phyloP scores from a whole-genome alignment of 2,113 vertebrate genomes.

The Gymnogyps californianus region DNA sequence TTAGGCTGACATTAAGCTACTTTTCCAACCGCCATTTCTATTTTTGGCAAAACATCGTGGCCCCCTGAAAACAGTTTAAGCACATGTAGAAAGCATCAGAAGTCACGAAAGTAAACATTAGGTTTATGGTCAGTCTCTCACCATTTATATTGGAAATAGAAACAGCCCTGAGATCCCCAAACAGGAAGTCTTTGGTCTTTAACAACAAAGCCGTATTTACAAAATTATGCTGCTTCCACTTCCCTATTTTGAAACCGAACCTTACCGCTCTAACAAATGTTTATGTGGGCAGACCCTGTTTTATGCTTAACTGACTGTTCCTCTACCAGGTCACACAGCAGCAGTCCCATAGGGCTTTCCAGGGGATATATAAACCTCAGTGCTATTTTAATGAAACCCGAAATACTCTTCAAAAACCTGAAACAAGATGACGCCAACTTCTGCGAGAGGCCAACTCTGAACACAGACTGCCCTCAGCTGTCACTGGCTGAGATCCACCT shows the following conservation, averaged over 20 bases:
- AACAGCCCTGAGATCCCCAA: not conserved
- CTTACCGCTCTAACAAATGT: not conserved
- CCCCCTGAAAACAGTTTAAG: not conserved
- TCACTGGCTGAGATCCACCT: not conserved
- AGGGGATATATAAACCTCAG: fast-evolving
- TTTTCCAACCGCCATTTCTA: not conserved
- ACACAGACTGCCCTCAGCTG: not conserved
- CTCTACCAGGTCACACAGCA: not conserved
- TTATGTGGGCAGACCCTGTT: not conserved
- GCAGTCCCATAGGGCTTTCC: not conserved
- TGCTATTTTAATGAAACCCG: not conserved
- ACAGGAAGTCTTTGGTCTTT: slow-evolving; percentile 36
- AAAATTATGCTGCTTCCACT: not conserved
- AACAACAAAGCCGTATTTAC: not conserved
- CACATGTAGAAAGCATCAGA: not conserved
- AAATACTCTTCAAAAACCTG: not conserved
- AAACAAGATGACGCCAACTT: not conserved
- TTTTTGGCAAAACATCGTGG: not conserved
- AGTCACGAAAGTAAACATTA: not conserved
- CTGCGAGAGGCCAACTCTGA: not conserved
- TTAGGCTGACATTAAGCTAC: not conserved
- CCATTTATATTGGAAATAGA: not conserved
- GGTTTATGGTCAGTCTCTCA: not conserved
- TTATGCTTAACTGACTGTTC: not conserved
- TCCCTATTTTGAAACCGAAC: not conserved